phyloP scores from a whole-genome alignment of 2,888 invertebrate genomes.

The Stenurella melanura region DNA sequence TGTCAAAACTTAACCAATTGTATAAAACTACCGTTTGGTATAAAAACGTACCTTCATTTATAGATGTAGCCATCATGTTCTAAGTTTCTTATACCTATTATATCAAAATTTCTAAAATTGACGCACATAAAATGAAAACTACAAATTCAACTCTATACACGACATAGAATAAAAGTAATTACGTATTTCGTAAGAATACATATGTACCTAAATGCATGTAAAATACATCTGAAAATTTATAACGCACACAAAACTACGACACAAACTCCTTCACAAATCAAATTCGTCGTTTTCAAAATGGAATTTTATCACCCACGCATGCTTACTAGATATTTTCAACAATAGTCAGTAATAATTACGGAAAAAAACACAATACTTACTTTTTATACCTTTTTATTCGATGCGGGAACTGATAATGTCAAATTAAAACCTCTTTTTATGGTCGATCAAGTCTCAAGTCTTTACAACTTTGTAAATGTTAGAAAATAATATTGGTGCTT shows the following conservation, averaged over 20 bases:
- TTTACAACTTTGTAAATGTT: no score
- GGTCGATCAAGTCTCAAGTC: no score
- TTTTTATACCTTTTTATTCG: neutral
- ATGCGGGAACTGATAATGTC: neutral
- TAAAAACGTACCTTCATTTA: conserved; percentile 13
- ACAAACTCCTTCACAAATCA: neutral
- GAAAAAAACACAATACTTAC: no score
- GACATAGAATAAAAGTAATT: neutral
- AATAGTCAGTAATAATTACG: no score
- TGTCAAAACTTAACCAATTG: no score
- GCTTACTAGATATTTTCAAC: neutral
- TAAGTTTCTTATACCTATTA: neutral
- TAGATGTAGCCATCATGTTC: neutral
- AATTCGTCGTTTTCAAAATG: neutral
- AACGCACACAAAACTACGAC: neutral
- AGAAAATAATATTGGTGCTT: no score
- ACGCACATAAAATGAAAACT: neutral
- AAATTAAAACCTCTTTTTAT: neutral
- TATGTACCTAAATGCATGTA: neutral
- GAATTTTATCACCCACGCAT: neutral
- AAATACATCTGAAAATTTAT: neutral
- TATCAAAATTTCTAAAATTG: neutral
- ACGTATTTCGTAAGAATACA: neutral
- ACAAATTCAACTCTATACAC: neutral
- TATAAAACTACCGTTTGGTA: neutral